Evolutionary conservation across 2,113 vertebrate genomes (phyloP), one percentile per base, ranked within the genome.

Genomic region (Silurus glanis): DNA sequence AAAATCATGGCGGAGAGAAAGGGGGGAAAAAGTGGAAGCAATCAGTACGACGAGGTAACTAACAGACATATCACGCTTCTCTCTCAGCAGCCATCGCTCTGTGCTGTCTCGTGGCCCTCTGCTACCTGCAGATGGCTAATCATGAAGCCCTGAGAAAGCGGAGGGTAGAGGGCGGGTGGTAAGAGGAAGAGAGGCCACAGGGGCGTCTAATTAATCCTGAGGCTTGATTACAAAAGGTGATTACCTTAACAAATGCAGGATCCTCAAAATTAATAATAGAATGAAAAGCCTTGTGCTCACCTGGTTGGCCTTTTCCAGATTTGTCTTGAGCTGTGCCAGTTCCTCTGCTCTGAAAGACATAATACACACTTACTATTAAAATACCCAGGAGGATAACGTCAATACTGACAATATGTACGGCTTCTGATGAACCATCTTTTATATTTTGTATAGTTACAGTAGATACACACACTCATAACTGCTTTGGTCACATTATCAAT

Each of bases 261-360:
- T 92, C 79, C 91, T 94, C 91, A 93, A 74, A 84, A 93, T 93
- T 92, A 94, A 86, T 86, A 82, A 25, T 49, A 66, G 87, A 88
- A 89, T 69, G 83, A 80, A 89, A 86, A 82, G 83, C 85, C 28
- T 85, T 16, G 80, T 56, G 88, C 96, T 97, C 93, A 99, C 98
- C 97, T 97, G 97, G 93, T 97, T 98, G 83, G 98, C 97, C 92
- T 97, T 97, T 91, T 99, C 97, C 4, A 99, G 96, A 92, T 97
- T 97, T 0, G 95, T 96, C 96, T 97, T 95, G 93, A 99, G 96
- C 95, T 95, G 92, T 89, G 95, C 94, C 8, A 98, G 95, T 94
- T 99, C 97, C 45, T 97, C 97, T 72, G 95, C 95, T 95, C 98
- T 99, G 94, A n/a, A 92, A 95, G 0, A 90, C 28, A 92, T 64